Evolutionary conservation across 2,113 vertebrate species (phyloP), one percentile per base, ranked within the genome.

Genomic region (Anguilla rostrata): DNA sequence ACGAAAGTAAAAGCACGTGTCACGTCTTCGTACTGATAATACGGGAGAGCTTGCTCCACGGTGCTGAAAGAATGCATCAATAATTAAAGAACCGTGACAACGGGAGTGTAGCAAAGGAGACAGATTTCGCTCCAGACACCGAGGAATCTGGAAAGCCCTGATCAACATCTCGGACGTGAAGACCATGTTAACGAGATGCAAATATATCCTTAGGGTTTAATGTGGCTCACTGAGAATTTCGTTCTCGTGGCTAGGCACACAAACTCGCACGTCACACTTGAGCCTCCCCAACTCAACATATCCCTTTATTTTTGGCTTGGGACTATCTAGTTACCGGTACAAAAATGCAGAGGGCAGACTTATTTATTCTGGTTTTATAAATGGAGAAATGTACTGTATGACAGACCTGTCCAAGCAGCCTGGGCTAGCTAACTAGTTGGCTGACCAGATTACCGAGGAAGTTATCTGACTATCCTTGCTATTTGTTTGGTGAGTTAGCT

Each of bases 141-240:
- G 3, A 20, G 60, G 60, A 66, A 26, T 26, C 20, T 26, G 22
- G 60, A 26, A 66, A 26, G 39, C 43, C 43, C 60, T 22, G 20
- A 53, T 87, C 46, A 83, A 39, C 66, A 3, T 12, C 82, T 85
- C 41, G 7, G 71, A 66, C 53, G 53, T 39, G 53, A 56, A 87
- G 71, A 57, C 81, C 39, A 43, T 83, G 56, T 83, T 49, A 56
- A 83, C 43, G 46, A 83, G 56, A 87, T 83, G 86, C 86, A 83
- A 87, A 87, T 83, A 34, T 82, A n/a, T 83, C 81, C 86, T 86
- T 86, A 39, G 60, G 81, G 63, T 71, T 81, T 53, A 3, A 57
- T 39, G n/a, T 34, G 60, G 39, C 80, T 86, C 18, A 39, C 53
- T 12, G 16, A 20, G 18, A 5, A 66, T 26, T 26, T 20, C 26